Evolutionary conservation across 2,797 vertebrate species (phyloP).

Genomic region (Lithobates sylvaticus): DNA sequence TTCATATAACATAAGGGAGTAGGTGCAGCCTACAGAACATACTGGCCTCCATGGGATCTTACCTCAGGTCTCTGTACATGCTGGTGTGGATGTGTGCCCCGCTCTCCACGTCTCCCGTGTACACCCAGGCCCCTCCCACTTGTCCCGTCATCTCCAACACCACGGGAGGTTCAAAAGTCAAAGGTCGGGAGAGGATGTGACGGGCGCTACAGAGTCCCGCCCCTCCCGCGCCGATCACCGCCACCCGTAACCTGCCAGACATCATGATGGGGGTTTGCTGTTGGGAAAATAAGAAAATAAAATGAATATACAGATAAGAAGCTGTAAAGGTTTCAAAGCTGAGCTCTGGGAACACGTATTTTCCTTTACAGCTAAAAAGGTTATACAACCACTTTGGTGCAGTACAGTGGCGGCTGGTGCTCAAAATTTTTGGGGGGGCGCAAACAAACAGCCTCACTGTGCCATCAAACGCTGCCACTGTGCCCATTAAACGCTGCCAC

Average conservation of each 20-base stretch:
- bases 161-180: slow-evolving; percentile 74
- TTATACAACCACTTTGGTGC: no score
- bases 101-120: slow-evolving; percentile 72
- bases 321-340: no score
- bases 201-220: slow-evolving; percentile 80
- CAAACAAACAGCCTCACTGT: no score
- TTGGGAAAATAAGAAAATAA: not conserved
- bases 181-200: slow-evolving; percentile 74
- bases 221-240: slow-evolving; percentile 75
- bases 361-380: no score
- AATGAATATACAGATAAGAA: no score
- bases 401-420: no score
- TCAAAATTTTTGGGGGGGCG: no score
- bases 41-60: not conserved
- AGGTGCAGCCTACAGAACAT: no score
- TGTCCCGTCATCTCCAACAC: slow-evolving; percentile 74
- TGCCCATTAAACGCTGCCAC: no score
- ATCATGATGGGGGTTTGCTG: not conserved
- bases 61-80: slow-evolving; percentile 85
- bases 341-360: no score
- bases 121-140: slow-evolving; percentile 84
- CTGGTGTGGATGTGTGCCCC: slow-evolving; percentile 76
- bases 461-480: no score
- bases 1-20: no score
- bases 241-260: slow-evolving; percentile 69